phyloP scores from a whole-genome alignment of 2,113 vertebrate species.

The Neotoma lepida region DNA sequence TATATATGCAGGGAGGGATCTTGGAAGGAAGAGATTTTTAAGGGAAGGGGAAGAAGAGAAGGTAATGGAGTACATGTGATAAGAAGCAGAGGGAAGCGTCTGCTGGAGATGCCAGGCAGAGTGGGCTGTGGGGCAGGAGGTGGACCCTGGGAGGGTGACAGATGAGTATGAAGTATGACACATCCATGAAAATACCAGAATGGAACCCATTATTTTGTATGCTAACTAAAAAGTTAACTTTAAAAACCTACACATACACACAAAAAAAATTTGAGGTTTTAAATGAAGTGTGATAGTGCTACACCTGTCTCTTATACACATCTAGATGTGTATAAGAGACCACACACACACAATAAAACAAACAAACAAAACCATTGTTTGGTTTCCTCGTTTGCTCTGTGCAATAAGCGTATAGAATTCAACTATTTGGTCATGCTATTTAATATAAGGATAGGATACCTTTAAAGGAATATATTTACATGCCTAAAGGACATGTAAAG shows the following conservation, averaged over 20 bases:
- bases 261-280: not conserved
- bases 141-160: not conserved
- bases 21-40: no score
- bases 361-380: not conserved
- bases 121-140: not conserved
- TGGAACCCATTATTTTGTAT: not conserved
- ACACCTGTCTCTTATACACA: no score
- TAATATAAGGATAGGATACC: not conserved
- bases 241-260: not conserved
- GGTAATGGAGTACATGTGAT: not conserved
- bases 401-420: not conserved
- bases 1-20: not conserved
- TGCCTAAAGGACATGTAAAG: not conserved
- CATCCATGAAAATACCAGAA: no score
- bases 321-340: no score
- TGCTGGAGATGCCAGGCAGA: not conserved
- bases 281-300: not conserved
- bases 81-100: not conserved
- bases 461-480: conserved; percentile 31
- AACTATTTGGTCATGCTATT: not conserved
- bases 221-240: not conserved
- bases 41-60: no score
- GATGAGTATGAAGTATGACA: not conserved
- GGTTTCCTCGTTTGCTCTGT: not conserved
- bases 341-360: not conserved